Evolutionary conservation across 2,797 vertebrate species (phyloP).

Genomic region (Chromis chromis): DNA sequence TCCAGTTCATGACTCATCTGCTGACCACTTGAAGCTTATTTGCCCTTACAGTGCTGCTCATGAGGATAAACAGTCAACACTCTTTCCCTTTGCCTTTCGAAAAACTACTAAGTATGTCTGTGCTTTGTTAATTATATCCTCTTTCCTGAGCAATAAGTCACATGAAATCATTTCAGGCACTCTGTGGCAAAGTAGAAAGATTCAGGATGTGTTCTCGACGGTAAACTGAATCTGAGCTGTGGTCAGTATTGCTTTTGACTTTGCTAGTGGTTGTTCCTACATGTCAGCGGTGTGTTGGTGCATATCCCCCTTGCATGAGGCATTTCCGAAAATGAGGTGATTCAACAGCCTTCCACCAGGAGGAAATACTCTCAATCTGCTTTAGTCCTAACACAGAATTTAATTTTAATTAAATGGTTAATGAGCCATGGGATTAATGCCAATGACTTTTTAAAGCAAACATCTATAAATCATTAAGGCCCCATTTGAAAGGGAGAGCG

Average conservation of each 20-base stretch:
- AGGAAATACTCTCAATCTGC: slow-evolving; percentile 86
- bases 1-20: slow-evolving; percentile 57
- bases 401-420: slow-evolving; percentile 92
- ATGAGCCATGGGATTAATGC: slow-evolving; percentile 92
- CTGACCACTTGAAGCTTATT: slow-evolving; percentile 48
- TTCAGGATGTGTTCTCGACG: background rate
- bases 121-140: slow-evolving; percentile 3
- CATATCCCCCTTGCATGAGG: slow-evolving; percentile 74
- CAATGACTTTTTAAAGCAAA: slow-evolving; percentile 91
- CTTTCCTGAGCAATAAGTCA: slow-evolving; percentile 8
- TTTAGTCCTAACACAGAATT: slow-evolving; percentile 87
- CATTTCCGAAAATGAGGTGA: slow-evolving; percentile 82
- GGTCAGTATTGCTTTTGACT: slow-evolving; percentile 31
- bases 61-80: slow-evolving; percentile 42
- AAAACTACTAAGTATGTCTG: slow-evolving; percentile 9
- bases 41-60: slow-evolving; percentile 40
- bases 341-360: slow-evolving; percentile 83
- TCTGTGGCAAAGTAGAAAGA: slow-evolving; percentile 2
- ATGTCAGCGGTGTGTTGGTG: slow-evolving; percentile 63
- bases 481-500: slow-evolving; percentile 81
- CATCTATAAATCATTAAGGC: slow-evolving; percentile 90
- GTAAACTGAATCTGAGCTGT: slow-evolving; percentile 9
- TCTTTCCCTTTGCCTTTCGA: slow-evolving; percentile 20
- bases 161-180: slow-evolving; percentile 7
- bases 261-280: slow-evolving; percentile 45